A percentile compares a stretch with the other conserved stretches of the same genome.
These are phyloP conservation scores for Lymantria monacha DNA, from an alignment of 2,888 invertebrate species.

Conservation along the genomic window DNA sequence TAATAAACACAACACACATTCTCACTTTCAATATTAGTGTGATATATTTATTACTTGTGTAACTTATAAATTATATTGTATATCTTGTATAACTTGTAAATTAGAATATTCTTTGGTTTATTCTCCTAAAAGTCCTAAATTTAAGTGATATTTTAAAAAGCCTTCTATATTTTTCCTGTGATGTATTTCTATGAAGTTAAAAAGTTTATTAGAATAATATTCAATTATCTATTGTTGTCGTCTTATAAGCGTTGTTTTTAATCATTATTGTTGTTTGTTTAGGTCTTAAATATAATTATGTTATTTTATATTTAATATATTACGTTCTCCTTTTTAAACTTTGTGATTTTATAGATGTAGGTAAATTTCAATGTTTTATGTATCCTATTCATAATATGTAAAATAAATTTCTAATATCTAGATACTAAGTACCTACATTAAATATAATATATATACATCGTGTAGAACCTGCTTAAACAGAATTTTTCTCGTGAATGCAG, in stretches of 20 bases:
- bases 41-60: too few relatives aligned
- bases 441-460: too few relatives aligned
- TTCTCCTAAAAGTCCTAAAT: background rate
- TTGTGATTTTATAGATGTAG: background rate
- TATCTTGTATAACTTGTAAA: too few relatives aligned
- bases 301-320: conserved; percentile 9
- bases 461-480: too few relatives aligned
- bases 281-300: background rate
- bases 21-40: too few relatives aligned
- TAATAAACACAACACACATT: too few relatives aligned
- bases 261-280: conserved; percentile 6
- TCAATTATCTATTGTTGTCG: conserved; percentile 29
- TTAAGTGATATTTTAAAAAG: background rate
- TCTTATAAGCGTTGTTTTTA: conserved; percentile 39
- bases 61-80: too few relatives aligned
- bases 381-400: background rate
- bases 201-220: background rate
- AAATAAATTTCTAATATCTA: background rate
- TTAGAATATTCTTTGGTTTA: too few relatives aligned
- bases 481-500: too few relatives aligned
- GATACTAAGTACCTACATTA: conserved; percentile 6
- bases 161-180: background rate
- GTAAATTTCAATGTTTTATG: background rate
- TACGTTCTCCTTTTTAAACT: conserved; percentile 6
- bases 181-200: background rate